A percentile compares a stretch with the other conserved stretches of the same genome.
Evolutionary conservation across 2,888 invertebrate species (phyloP).

Genomic region (Spicauda simplicius): DNA sequence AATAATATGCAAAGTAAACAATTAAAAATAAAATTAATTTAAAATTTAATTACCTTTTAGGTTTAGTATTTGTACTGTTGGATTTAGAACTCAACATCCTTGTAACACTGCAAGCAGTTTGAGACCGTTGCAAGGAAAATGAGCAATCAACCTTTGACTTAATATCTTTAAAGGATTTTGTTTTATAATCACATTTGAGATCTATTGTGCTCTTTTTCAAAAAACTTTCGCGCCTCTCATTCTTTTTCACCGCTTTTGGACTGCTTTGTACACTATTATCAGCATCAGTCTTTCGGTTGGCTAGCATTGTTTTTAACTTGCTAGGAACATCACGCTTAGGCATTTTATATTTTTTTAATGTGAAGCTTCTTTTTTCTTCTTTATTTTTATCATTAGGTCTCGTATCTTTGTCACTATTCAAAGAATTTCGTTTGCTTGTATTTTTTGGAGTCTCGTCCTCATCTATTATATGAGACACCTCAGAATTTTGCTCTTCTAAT

Average conservation of each 20-base stretch:
- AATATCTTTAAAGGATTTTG: slow-evolving; percentile 92
- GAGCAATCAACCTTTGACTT: slow-evolving; percentile 92
- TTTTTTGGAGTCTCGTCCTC: slow-evolving; percentile 70
- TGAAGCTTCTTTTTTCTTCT: slow-evolving; percentile 82
- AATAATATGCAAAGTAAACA: not conserved
- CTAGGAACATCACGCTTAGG: slow-evolving; percentile 91
- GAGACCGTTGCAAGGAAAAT: slow-evolving; percentile 77
- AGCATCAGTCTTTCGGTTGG: slow-evolving; percentile 81
- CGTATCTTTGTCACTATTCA: slow-evolving; percentile 72
- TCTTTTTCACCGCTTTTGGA: slow-evolving; percentile 84
- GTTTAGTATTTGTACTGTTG: slow-evolving; percentile 71
- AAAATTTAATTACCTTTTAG: slow-evolving; percentile 68
- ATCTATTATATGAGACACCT: slow-evolving; percentile 53
- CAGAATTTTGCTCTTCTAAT: slow-evolving; percentile 57
- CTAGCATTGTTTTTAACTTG: slow-evolving; percentile 90
- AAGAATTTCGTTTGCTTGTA: slow-evolving; percentile 74
- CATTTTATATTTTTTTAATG: slow-evolving; percentile 90
- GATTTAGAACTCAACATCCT: slow-evolving; percentile 79
- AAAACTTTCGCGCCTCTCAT: slow-evolving; percentile 89
- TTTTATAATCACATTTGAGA: slow-evolving; percentile 89
- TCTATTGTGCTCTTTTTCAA: slow-evolving; percentile 85
- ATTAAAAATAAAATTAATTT: slow-evolving; percentile 13
- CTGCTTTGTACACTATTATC: slow-evolving; percentile 85
- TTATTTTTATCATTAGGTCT: slow-evolving; percentile 72
- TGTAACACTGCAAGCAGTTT: slow-evolving; percentile 78